Conservation (phyloP, 2,888 invertebrate genomes). For the Clusia tigrina region DNA sequence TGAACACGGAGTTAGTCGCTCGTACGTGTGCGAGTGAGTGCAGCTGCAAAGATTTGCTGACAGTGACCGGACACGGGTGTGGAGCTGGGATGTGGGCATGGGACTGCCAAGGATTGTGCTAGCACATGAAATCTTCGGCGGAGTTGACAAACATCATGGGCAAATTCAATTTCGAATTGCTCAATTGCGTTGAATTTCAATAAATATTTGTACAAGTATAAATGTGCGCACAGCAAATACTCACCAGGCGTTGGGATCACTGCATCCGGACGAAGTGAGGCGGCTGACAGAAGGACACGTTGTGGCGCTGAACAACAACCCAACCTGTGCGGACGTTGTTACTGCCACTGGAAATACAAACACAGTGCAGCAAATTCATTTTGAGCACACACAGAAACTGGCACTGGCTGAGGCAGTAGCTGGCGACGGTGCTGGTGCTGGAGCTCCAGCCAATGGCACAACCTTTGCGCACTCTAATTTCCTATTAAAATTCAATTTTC, state of each 20-base stretch:
- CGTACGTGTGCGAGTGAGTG: not conserved
- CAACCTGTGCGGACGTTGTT: not conserved
- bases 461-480: conserved; percentile 32
- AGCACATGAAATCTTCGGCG: not conserved
- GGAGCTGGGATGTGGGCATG: too few relatives aligned
- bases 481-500: conserved; percentile 35
- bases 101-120: too few relatives aligned
- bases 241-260: not conserved
- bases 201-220: conserved; percentile 50
- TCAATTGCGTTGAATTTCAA: conserved; percentile 58
- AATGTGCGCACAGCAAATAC: not conserved
- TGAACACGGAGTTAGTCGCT: not conserved
- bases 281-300: not conserved
- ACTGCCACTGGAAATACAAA: too few relatives aligned
- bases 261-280: not conserved
- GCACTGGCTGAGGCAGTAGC: too few relatives aligned
- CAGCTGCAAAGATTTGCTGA: not conserved
- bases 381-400: not conserved
- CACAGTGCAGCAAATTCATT: not conserved
- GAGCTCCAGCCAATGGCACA: too few relatives aligned
- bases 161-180: conserved; percentile 55
- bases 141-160: conserved; percentile 34
- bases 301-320: not conserved
- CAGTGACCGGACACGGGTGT: not conserved
- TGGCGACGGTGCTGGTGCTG: too few relatives aligned